phyloP scores from a whole-genome alignment of 2,113 vertebrate genomes.

The Upupa epops region DNA sequence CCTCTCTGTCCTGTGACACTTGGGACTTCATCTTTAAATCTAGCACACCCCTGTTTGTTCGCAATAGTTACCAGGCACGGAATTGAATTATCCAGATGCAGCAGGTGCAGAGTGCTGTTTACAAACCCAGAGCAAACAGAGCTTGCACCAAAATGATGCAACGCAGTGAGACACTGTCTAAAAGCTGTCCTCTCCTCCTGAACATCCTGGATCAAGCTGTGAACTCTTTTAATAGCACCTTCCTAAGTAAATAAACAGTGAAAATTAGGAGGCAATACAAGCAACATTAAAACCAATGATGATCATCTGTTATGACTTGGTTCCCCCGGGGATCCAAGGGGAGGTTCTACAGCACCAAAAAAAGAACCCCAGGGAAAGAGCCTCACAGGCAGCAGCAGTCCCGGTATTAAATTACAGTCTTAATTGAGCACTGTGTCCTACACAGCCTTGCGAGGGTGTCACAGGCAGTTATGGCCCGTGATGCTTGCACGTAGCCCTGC shows the following conservation, averaged over 20 bases:
- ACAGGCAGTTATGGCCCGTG: not conserved
- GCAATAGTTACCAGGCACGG: not conserved
- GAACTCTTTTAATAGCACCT: not conserved
- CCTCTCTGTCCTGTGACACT: fast-evolving
- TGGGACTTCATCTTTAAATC: not conserved
- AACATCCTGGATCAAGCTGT: not conserved
- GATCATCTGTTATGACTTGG: not conserved
- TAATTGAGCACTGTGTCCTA: not conserved
- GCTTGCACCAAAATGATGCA: not conserved
- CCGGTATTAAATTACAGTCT: not conserved
- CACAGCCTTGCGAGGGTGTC: not conserved
- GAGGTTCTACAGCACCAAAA: not conserved
- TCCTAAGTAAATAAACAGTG: not conserved
- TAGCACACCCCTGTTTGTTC: not conserved
- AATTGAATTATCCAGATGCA: not conserved
- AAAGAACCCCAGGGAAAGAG: not conserved
- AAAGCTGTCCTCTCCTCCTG: not conserved
- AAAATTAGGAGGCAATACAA: not conserved
- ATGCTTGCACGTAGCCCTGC: not conserved
- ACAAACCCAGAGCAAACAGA: not conserved
- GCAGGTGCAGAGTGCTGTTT: not conserved
- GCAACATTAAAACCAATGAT: not conserved
- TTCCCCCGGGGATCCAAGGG: not conserved
- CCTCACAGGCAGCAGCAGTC: not conserved
- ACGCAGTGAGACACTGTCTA: not conserved